Base-by-base conservation (phyloP, 2,888 invertebrate species). In the Eudemis profundana region DNA sequence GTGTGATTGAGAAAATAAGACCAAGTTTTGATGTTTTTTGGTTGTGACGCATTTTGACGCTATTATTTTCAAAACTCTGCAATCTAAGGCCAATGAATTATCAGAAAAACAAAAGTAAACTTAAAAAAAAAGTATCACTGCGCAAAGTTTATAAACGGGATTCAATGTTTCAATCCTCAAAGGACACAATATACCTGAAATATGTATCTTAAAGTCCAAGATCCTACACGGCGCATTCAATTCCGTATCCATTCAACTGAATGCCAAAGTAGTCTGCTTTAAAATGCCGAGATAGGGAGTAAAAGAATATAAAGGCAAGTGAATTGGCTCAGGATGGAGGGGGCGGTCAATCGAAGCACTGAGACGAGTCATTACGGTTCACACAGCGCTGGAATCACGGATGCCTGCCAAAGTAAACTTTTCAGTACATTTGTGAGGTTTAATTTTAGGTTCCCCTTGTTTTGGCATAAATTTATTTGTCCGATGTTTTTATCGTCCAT, bases 291-390 rank as follows among this genome's bases (percentile, higher is more conserved):
- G 80, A 82, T 81, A 79, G 81, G 73, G 75, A 79, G 83, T 81
- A 83, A 85, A 85, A 85, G 85, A 85, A 80, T 86, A 85, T 81
- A 85, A 85, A 85, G 76, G 78, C 81, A 79, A 85, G 84, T 79
- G 86, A 86, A 88, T 87, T 84, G 86, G 81, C 78, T 73, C 70
- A 73, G 79, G 76, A 82, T 84, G 76, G 78, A 77, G 74, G 78
- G 81, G 84, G 84, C 84, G 87, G 89, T 88, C 90, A 89, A 89
- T 89, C 79, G 87, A 90, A 85, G 79, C 88, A 82, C 75, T 78
- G 84, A 84, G 84, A 81, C 83, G 81, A 82, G 86, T 90, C 89
- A 90, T 90, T 90, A 90, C 84, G 70, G 77, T 72, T 76, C 72
- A 70, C 72, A 77, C 73, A 69, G 74, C 74, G 74, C 73, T 29